Conservation (phyloP, 2,797 vertebrate genomes). For the Xenopus petersii region DNA sequence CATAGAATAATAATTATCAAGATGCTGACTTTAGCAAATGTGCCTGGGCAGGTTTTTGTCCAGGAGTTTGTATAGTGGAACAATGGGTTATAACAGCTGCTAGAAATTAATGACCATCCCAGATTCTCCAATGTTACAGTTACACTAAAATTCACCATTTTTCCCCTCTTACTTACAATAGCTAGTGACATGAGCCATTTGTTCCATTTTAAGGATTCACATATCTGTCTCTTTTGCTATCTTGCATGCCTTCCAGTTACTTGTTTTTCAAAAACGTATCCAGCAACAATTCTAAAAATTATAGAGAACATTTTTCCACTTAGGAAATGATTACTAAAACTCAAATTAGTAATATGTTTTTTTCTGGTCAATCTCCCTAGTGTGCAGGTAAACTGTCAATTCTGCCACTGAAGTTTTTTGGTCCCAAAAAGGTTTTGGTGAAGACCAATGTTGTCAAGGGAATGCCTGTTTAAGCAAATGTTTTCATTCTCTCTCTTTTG, state of each 20-base stretch:
- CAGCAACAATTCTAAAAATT: constrained; percentile 49
- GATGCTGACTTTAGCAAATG: background rate
- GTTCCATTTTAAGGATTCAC: background rate
- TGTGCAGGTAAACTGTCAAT: no score
- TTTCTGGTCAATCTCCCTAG: no score
- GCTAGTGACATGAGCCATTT: background rate
- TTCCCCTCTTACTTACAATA: background rate
- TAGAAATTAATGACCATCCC: background rate
- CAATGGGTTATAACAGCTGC: background rate
- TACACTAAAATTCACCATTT: background rate
- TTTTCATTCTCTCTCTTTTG: no score
- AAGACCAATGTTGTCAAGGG: no score
- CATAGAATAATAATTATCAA: no score
- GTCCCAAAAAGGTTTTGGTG: no score
- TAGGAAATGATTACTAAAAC: no score
- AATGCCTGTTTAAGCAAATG: no score
- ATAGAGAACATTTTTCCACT: constrained; percentile 58
- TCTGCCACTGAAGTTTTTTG: no score
- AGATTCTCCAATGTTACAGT: background rate
- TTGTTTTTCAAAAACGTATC: constrained; percentile 1
- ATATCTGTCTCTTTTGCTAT: background rate
- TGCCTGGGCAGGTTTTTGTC: background rate
- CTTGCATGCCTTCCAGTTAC: background rate
- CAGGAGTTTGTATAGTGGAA: background rate
- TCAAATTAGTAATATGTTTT: no score